These are phyloP conservation scores for Agriopis marginaria DNA, from an alignment of 2,888 invertebrate species.

Conservation along the genomic window DNA sequence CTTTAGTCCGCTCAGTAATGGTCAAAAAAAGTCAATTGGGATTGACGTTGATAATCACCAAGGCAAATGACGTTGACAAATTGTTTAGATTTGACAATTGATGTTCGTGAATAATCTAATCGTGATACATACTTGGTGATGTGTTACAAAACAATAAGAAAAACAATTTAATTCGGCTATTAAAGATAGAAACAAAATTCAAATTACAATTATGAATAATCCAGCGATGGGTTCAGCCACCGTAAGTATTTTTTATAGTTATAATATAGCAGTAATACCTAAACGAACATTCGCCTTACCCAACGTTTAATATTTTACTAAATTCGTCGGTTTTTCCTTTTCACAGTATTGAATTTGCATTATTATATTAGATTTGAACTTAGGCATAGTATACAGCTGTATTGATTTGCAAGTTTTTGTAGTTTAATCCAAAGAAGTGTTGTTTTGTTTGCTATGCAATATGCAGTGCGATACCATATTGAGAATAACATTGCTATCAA, in stretches of 20 bases:
- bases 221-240: slow-evolving; percentile 81
- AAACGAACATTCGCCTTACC: neutral
- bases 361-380: neutral
- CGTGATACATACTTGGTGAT: slow-evolving; percentile 21
- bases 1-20: too few relatives aligned
- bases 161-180: slow-evolving; percentile 2
- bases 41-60: neutral
- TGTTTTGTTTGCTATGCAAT: neutral
- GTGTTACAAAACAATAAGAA: slow-evolving; percentile 26
- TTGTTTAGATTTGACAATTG: too few relatives aligned
- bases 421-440: neutral
- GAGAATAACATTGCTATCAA: slow-evolving; percentile 1
- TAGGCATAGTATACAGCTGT: slow-evolving; percentile 11
- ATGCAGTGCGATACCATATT: slow-evolving; percentile 2
- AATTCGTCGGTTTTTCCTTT: neutral
- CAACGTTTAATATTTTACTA: too few relatives aligned
- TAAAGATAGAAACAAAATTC: neutral
- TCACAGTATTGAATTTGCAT: neutral
- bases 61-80: too few relatives aligned
- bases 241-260: slow-evolving; percentile 61
- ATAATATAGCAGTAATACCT: neutral
- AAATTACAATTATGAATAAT: slow-evolving; percentile 56
- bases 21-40: neutral
- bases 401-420: slow-evolving; percentile 22
- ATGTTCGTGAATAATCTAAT: too few relatives aligned